A percentile compares a stretch with the other conserved stretches of the same genome.
phyloP scores from a whole-genome alignment of 2,797 vertebrate genomes.

The Sebastes taczanowskii region DNA sequence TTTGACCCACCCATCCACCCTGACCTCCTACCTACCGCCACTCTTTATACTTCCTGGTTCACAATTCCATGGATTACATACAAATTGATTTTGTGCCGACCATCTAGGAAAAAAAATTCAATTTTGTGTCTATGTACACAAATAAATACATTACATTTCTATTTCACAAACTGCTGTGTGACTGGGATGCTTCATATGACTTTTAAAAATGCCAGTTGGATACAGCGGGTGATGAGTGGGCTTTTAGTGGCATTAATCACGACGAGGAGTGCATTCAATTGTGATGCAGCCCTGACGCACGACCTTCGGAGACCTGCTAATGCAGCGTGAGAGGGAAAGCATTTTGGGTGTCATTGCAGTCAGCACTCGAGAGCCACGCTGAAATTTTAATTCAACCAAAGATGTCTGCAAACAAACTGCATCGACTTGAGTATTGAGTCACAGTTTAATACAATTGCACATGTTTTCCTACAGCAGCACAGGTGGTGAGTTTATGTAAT shows the following conservation, averaged over 20 bases:
- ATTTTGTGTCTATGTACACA: too few species aligned
- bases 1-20: too few species aligned
- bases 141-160: too few species aligned
- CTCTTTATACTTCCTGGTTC: too few species aligned
- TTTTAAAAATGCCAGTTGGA: neutral
- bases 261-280: constrained; percentile 7
- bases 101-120: too few species aligned
- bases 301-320: constrained; percentile 7
- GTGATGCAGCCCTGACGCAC: neutral
- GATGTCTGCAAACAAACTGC: neutral
- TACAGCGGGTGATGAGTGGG: neutral
- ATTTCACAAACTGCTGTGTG: too few species aligned
- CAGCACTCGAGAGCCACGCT: neutral
- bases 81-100: too few species aligned
- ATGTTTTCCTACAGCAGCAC: neutral
- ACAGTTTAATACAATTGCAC: neutral
- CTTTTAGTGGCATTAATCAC: constrained; percentile 2
- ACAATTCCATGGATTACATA: too few species aligned
- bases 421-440: neutral
- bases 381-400: neutral
- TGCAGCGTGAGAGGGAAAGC: neutral
- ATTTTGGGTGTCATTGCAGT: neutral
- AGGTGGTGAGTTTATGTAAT: constrained; percentile 43
- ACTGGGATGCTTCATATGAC: neutral
- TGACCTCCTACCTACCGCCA: too few species aligned